These are phyloP conservation scores for Tragulus kanchil DNA, from an alignment of 2,113 vertebrate species.

Conservation along the genomic window DNA sequence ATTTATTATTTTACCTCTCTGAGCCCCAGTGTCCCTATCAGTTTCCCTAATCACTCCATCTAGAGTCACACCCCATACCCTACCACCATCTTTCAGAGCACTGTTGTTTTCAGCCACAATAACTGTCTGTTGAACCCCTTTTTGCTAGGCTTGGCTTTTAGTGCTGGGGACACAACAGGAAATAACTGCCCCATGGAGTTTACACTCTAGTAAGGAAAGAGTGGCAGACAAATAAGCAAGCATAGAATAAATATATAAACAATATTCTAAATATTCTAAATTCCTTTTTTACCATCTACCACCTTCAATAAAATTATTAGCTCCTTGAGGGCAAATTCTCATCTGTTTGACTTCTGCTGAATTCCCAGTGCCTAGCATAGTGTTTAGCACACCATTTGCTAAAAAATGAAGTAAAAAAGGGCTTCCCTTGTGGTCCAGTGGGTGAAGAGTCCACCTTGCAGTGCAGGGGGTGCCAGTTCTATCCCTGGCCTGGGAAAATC, in stretches of 20 bases:
- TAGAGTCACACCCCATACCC: background rate
- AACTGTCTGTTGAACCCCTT: too few relatives aligned
- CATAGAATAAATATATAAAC: background rate
- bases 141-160: background rate
- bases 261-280: background rate
- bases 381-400: background rate
- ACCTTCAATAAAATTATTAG: background rate
- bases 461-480: too few relatives aligned
- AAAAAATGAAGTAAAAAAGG: background rate
- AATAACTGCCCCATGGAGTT: background rate
- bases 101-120: background rate
- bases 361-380: background rate
- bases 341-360: slow-evolving; percentile 3
- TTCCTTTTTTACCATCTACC: background rate
- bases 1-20: background rate
- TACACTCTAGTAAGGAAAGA: background rate
- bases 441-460: too few relatives aligned
- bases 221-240: background rate
- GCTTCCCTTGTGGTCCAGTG: too few relatives aligned
- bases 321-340: background rate
- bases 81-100: background rate
- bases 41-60: background rate
- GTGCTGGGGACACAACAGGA: background rate
- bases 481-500: too few relatives aligned
- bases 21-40: background rate